Evolutionary conservation across 2,888 invertebrate genomes (phyloP).

Genomic region (Orgyia antiqua): DNA sequence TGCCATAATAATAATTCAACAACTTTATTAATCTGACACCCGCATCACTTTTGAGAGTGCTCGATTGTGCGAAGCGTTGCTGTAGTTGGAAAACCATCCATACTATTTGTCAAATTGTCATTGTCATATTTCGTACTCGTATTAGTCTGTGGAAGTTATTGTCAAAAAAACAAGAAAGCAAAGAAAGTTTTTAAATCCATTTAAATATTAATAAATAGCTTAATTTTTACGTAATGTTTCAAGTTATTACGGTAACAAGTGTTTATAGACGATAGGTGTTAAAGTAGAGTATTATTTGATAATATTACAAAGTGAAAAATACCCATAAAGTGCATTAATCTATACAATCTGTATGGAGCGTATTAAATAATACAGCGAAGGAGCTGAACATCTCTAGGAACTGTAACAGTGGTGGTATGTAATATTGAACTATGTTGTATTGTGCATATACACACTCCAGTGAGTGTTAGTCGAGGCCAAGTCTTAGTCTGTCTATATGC

Average conservation of each 20-base stretch:
- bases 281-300: slow-evolving; percentile 1
- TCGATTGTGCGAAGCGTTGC: too few species aligned
- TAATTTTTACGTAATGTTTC: slow-evolving; percentile 6
- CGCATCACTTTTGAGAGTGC: too few species aligned
- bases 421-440: slow-evolving; percentile 1
- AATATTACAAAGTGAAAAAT: slow-evolving; percentile 13
- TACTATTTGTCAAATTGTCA: too few species aligned
- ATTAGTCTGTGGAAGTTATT: too few species aligned
- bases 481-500: too few species aligned
- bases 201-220: slow-evolving; percentile 8
- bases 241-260: slow-evolving; percentile 5
- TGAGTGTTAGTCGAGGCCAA: neutral
- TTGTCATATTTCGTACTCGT: too few species aligned
- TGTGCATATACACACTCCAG: too few species aligned
- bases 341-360: slow-evolving; percentile 8
- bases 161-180: too few species aligned
- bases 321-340: slow-evolving; percentile 11
- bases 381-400: slow-evolving; percentile 4
- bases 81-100: too few species aligned
- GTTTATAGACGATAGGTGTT: slow-evolving; percentile 3
- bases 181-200: slow-evolving; percentile 28
- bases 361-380: slow-evolving; percentile 6
- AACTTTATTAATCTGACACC: too few species aligned
- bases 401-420: slow-evolving; percentile 7
- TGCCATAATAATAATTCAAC: too few species aligned